A percentile compares a stretch with the other conserved stretches of the same genome.
phyloP scores from a whole-genome alignment of 2,797 vertebrate genomes.

The Xenentodon cancila region DNA sequence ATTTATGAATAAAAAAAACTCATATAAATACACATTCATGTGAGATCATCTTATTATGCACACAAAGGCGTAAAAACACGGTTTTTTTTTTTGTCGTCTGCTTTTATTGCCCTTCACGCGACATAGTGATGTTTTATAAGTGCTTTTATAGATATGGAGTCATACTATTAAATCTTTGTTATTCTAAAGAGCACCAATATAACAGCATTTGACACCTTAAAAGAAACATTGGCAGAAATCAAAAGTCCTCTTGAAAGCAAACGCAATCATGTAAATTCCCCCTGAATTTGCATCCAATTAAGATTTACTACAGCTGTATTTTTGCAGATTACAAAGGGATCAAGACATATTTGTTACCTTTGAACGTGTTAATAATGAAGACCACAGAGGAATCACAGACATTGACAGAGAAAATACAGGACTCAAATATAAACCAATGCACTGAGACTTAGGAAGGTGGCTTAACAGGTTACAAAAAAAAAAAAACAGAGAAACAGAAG shows the following conservation, averaged over 20 bases:
- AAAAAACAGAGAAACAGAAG: slow-evolving; percentile 2
- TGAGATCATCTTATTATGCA: too few relatives aligned
- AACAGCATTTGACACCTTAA: slow-evolving; percentile 30
- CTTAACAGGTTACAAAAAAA: too few relatives aligned
- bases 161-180: slow-evolving; percentile 28
- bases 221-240: slow-evolving; percentile 29
- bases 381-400: slow-evolving; percentile 29
- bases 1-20: too few relatives aligned
- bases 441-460: background rate
- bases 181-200: slow-evolving; percentile 30
- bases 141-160: slow-evolving; percentile 28
- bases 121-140: slow-evolving; percentile 16
- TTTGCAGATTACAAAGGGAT: slow-evolving; percentile 23
- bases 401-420: slow-evolving; percentile 3
- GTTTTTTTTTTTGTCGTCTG: too few relatives aligned
- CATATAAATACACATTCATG: slow-evolving; percentile 8
- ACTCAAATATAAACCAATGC: background rate
- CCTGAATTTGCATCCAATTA: slow-evolving; percentile 36
- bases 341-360: slow-evolving; percentile 18
- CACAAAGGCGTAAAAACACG: too few relatives aligned
- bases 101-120: background rate
- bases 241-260: slow-evolving; percentile 14
- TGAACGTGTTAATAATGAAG: slow-evolving; percentile 39
- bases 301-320: slow-evolving; percentile 33
- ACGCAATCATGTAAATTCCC: slow-evolving; percentile 9